Evolutionary conservation across 1,140 invertebrate genomes (phyloP).

Genomic region (Eumaeus atala): DNA sequence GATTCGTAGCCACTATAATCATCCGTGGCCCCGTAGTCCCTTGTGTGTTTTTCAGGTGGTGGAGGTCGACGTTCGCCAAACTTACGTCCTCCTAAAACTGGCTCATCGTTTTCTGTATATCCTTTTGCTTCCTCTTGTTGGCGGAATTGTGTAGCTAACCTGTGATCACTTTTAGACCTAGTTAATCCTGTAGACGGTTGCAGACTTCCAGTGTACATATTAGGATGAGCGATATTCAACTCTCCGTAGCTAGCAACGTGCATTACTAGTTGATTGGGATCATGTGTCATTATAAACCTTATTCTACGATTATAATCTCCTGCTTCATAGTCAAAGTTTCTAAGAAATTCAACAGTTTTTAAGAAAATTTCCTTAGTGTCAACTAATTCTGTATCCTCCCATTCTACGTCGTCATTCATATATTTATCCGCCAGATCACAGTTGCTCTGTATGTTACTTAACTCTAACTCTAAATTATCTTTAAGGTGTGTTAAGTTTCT

Average conservation of each 20-base stretch:
- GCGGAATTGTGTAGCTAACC: constrained; percentile 90
- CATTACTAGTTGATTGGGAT: constrained; percentile 90
- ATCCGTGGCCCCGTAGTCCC: constrained; percentile 72
- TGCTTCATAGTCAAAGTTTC: constrained; percentile 94
- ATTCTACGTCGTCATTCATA: constrained; percentile 89
- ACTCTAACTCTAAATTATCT: constrained; percentile 93
- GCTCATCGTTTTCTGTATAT: constrained; percentile 75
- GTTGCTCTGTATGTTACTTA: constrained; percentile 94
- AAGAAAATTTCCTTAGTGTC: constrained; percentile 96
- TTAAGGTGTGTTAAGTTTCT: constrained; percentile 89
- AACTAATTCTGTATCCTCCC: constrained; percentile 92
- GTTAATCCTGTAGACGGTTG: constrained; percentile 85
- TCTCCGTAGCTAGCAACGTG: constrained; percentile 91
- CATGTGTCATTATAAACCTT: constrained; percentile 89
- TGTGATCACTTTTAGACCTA: constrained; percentile 94
- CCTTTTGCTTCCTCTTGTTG: constrained; percentile 85
- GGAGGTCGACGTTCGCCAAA: constrained; percentile 80
- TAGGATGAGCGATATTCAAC: constrained; percentile 82
- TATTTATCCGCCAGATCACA: constrained; percentile 97
- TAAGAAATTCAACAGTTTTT: constrained; percentile 93
- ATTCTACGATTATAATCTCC: constrained; percentile 90
- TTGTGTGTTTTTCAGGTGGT: constrained; percentile 68
- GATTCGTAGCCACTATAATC: constrained; percentile 79
- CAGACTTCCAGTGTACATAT: constrained; percentile 73
- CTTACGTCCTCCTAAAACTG: constrained; percentile 80